Percentiles rank a stretch among this genome's conserved stretches.
phyloP scores from a whole-genome alignment of 2,113 vertebrate species.

The Hyperopisus bebe region DNA sequence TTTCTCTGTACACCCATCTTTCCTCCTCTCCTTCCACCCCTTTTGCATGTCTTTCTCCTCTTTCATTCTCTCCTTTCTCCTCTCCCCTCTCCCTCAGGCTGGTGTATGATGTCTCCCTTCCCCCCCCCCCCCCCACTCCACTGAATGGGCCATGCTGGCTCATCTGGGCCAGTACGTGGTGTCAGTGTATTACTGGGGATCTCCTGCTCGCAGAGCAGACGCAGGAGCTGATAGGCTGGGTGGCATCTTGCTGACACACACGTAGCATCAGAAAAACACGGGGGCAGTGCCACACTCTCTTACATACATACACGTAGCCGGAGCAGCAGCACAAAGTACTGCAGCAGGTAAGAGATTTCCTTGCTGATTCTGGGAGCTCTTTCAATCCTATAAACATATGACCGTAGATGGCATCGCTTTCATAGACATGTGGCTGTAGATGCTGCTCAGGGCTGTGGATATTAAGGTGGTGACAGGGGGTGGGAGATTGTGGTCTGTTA shows the following conservation, averaged over 20 bases:
- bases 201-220: not conserved
- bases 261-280: not conserved
- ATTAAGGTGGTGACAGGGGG: not conserved
- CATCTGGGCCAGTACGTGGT: slow-evolving; percentile 9
- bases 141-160: not conserved
- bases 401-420: not conserved
- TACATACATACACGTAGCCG: not conserved
- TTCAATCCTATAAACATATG: not conserved
- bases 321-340: not conserved
- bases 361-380: not conserved
- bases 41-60: not conserved
- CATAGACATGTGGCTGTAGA: not conserved
- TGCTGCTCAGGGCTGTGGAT: not conserved
- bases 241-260: not conserved
- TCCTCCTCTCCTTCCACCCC: not conserved
- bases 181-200: not conserved
- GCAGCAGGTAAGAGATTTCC: not conserved
- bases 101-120: not conserved
- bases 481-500: not conserved
- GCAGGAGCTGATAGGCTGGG: not conserved
- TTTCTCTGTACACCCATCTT: not conserved
- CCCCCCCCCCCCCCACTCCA: not conserved
- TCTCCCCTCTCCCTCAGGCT: not conserved
- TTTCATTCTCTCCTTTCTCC: not conserved
- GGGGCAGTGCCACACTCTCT: not conserved